These are phyloP conservation scores for Mamestra configurata DNA, from an alignment of 1,140 invertebrate species.

Conservation along the genomic window DNA sequence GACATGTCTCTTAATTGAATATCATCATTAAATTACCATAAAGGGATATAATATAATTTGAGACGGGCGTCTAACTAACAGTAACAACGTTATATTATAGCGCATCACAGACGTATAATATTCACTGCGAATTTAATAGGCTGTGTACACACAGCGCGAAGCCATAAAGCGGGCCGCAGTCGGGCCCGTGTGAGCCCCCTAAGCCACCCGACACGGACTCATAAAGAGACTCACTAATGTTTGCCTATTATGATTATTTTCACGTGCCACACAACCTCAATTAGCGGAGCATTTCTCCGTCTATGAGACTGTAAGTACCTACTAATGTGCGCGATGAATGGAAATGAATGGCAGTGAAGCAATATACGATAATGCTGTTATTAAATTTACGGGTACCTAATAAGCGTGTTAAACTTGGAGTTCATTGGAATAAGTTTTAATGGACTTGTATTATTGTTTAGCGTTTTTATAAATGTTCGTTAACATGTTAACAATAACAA, in stretches of 20 bases:
- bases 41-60: conserved; percentile 33
- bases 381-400: conserved; percentile 26
- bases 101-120: conserved; percentile 21
- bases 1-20: conserved; percentile 10
- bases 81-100: conserved; percentile 23
- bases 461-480: not conserved
- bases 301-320: conserved; percentile 32
- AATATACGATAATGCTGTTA: conserved; percentile 22
- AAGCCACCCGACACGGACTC: conserved; percentile 25
- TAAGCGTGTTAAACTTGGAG: not conserved
- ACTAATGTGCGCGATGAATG: conserved; percentile 48
- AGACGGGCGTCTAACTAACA: conserved; percentile 4
- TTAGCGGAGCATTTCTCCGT: conserved; percentile 57
- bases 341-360: conserved; percentile 21
- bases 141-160: conserved; percentile 38
- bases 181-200: conserved; percentile 41
- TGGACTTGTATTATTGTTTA: not conserved
- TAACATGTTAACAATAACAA: conserved; percentile 1
- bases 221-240: conserved; percentile 66
- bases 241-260: conserved; percentile 62
- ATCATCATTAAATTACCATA: conserved; percentile 40
- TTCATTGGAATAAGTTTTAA: conserved; percentile 1
- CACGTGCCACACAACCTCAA: conserved; percentile 53
- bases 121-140: conserved; percentile 51
- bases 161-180: conserved; percentile 51